Evolutionary conservation across 2,888 invertebrate species (phyloP).

Genomic region (Agriopis marginaria): DNA sequence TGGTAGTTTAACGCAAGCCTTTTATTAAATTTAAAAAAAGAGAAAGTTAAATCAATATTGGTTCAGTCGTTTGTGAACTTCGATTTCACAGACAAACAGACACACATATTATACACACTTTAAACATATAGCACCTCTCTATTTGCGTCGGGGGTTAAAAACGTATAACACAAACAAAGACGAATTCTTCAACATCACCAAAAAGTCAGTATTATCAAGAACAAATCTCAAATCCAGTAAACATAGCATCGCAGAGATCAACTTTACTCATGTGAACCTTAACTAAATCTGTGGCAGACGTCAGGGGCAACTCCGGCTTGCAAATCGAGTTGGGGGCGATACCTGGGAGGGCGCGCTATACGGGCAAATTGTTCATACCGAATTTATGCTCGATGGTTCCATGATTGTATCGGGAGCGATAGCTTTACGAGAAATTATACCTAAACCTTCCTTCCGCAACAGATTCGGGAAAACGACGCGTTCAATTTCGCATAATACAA

Average conservation of each 20-base stretch:
- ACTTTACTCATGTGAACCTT: conserved; percentile 39
- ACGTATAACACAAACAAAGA: neutral
- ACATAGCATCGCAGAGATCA: conserved; percentile 13
- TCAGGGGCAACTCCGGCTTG: conserved; percentile 41
- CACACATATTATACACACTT: neutral
- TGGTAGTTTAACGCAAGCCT: too few relatives aligned
- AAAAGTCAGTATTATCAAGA: neutral
- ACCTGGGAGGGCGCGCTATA: conserved; percentile 39
- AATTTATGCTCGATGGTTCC: conserved; percentile 37
- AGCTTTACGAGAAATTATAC: conserved; percentile 25
- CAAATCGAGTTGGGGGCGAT: conserved; percentile 56
- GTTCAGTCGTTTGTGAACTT: too few relatives aligned
- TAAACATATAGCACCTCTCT: too few relatives aligned
- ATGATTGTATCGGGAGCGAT: conserved; percentile 30
- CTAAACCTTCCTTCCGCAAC: conserved; percentile 19
- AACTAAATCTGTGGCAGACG: conserved; percentile 52
- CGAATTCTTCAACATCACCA: conserved; percentile 1
- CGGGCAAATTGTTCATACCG: conserved; percentile 46
- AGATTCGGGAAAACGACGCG: conserved; percentile 11
- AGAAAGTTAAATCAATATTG: too few relatives aligned
- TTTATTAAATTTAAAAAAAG: too few relatives aligned
- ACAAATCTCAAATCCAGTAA: conserved; percentile 20
- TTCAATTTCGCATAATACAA: conserved; percentile 20
- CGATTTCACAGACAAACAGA: too few relatives aligned
- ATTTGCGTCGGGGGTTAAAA: neutral